Conservation (phyloP, 2,113 vertebrate species). For the Brienomyrus longianalis region DNA sequence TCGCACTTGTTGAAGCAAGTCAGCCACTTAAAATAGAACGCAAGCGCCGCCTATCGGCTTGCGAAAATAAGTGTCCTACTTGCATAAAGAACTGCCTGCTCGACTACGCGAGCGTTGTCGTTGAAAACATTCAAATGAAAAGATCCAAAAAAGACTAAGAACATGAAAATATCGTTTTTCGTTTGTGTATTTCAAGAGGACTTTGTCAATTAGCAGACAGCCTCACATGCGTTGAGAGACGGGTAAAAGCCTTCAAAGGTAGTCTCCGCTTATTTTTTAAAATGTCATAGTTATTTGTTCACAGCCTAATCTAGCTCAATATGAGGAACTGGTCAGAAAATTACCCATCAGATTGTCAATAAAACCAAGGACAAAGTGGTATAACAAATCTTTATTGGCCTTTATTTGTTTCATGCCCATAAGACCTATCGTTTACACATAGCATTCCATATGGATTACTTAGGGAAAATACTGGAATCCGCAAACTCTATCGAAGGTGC, state of each 20-base stretch:
- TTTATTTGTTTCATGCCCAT: neutral
- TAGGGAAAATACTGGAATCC: neutral
- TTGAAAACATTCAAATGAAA: neutral
- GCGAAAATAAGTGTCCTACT: neutral
- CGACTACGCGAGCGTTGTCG: neutral
- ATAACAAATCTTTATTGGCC: neutral
- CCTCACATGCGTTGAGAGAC: neutral
- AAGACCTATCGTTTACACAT: neutral
- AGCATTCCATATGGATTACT: neutral
- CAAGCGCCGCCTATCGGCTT: neutral
- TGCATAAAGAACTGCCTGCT: neutral
- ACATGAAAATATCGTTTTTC: neutral
- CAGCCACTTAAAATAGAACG: neutral
- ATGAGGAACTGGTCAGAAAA: neutral
- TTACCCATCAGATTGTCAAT: neutral
- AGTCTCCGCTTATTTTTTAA: neutral
- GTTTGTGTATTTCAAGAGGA: neutral
- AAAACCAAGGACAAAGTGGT: neutral
- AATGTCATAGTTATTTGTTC: neutral
- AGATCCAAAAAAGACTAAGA: neutral
- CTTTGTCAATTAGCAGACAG: neutral
- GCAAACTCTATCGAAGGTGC: neutral
- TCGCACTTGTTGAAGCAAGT: conserved; percentile 18
- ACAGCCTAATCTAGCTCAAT: neutral
- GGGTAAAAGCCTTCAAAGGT: neutral